Evolutionary conservation across 2,888 invertebrate species (phyloP).

Genomic region (Rambutsinella grinnellia): DNA sequence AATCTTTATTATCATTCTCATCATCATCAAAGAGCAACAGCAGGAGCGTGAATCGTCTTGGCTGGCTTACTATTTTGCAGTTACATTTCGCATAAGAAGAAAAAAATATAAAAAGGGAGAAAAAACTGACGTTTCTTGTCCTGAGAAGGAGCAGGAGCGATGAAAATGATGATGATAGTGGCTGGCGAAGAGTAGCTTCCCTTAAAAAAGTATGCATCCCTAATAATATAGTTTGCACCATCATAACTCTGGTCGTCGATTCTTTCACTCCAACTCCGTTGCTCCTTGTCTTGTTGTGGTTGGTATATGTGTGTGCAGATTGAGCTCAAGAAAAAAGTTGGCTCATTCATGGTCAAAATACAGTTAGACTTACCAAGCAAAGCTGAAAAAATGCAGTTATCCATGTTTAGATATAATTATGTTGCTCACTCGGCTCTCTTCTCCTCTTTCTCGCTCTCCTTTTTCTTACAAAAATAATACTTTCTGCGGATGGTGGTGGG

Average conservation of each 20-base stretch:
- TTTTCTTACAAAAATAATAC: neutral
- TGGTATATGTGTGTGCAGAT: constrained; percentile 42
- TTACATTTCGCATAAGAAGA: constrained; percentile 18
- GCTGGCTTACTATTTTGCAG: constrained; percentile 45
- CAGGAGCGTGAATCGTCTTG: constrained; percentile 44
- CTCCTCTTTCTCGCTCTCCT: constrained; percentile 21
- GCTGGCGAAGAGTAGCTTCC: constrained; percentile 39
- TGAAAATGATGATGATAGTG: constrained; percentile 34
- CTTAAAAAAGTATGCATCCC: constrained; percentile 22
- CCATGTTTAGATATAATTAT: constrained; percentile 60
- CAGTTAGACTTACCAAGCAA: constrained; percentile 59
- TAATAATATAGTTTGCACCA: constrained; percentile 39
- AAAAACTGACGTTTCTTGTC: constrained; percentile 57
- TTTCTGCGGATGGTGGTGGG: neutral
- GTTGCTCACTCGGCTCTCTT: constrained; percentile 29
- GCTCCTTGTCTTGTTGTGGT: constrained; percentile 41
- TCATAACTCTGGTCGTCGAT: constrained; percentile 45
- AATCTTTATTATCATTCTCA: constrained; percentile 30
- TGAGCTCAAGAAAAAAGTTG: constrained; percentile 55
- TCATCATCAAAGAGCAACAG: constrained; percentile 29
- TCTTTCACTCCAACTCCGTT: constrained; percentile 56
- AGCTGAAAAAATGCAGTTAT: constrained; percentile 61
- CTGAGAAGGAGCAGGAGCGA: constrained; percentile 29
- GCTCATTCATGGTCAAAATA: constrained; percentile 62
- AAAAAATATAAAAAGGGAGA: too few relatives aligned